Base-by-base conservation (phyloP, 92 coral and sea anemone genomes). In the Meandrina meandrites region DNA sequence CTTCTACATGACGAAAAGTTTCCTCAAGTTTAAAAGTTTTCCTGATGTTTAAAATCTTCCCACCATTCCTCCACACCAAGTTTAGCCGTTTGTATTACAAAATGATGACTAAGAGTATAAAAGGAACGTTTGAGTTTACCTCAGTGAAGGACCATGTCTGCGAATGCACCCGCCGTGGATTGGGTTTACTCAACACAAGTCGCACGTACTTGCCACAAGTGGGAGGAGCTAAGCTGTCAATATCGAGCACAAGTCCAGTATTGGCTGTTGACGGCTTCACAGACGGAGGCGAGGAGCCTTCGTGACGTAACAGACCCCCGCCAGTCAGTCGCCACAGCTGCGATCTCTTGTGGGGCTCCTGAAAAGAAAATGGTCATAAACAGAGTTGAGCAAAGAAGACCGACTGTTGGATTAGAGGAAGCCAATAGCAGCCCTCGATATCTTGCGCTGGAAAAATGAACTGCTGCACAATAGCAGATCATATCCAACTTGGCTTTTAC, bases 241-340 rank as follows among this genome's bases (percentile, higher is more conserved):
- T 94, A 86, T 97, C 99, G 83, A 97, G 87, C 76, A 97, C 99
- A 50, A 95, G 93, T 32, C 99, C 99, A 68, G 96, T 87, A 76
- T 88, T 90, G 78, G 85, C 89, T n/a, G 99, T 90, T 36, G 96
- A 90, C 28, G 97, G 97, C 87, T 94, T 97, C n/a, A 93, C 96
- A 60, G 99, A 92, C 31, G 95, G 92, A 5, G 99, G 97, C 1
- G 98, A 92, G 50, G 99, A 97, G 36, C 99, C 99, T 60, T 97
- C 98, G 64, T 97, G 98, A 90, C 95, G 93, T 56, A 97, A 79
- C 78, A 89, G 84, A 1, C 99, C 99, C 47, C 83, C 85, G 30
- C 96, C 96, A 5, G 99, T 97, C 98, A 97, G 89, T 36, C 99
- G 95, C 99, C 99, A 97, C 56, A 97, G 95, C 89, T 97, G 99